Evolutionary conservation across 23 tunicate species (phyloP).

Genomic region (Oikopleura vanhoeffeni): DNA sequence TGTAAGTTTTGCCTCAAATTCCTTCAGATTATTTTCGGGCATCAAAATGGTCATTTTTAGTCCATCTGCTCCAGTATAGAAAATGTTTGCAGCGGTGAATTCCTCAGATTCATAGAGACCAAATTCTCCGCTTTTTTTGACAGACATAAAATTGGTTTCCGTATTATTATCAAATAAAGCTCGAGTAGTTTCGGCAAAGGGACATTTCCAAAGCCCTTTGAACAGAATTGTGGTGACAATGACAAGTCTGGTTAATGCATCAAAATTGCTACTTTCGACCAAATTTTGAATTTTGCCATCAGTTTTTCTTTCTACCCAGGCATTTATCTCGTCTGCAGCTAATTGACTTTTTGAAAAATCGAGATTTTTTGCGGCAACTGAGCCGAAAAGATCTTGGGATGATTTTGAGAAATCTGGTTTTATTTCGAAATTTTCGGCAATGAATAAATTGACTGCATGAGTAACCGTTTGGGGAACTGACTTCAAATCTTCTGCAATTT

Average conservation of each 20-base stretch:
- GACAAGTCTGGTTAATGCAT: conserved; percentile 22
- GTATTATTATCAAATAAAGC: background rate
- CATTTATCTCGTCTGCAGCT: conserved; percentile 19
- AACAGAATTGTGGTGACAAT: conserved; percentile 38
- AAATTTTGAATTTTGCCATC: conserved; percentile 26
- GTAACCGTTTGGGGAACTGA: too few species aligned
- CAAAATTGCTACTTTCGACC: conserved; percentile 15
- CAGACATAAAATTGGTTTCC: background rate
- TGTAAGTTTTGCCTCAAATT: background rate
- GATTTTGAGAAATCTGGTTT: too few species aligned
- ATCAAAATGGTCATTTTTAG: background rate
- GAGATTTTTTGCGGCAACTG: too few species aligned
- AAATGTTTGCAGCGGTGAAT: background rate
- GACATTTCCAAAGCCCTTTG: conserved; percentile 29
- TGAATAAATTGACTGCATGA: too few species aligned
- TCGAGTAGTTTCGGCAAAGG: conserved; percentile 13
- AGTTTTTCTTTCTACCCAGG: conserved; percentile 32
- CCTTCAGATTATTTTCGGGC: background rate
- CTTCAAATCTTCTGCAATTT: too few species aligned
- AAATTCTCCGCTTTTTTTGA: background rate
- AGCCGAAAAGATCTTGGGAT: too few species aligned
- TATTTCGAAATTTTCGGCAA: too few species aligned
- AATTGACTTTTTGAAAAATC: background rate
- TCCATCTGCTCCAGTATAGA: background rate
- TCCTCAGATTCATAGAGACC: background rate